A percentile compares a stretch with the other conserved stretches of the same genome.
Evolutionary conservation across 1,140 invertebrate genomes (phyloP).

Genomic region (Drosophila triauraria): DNA sequence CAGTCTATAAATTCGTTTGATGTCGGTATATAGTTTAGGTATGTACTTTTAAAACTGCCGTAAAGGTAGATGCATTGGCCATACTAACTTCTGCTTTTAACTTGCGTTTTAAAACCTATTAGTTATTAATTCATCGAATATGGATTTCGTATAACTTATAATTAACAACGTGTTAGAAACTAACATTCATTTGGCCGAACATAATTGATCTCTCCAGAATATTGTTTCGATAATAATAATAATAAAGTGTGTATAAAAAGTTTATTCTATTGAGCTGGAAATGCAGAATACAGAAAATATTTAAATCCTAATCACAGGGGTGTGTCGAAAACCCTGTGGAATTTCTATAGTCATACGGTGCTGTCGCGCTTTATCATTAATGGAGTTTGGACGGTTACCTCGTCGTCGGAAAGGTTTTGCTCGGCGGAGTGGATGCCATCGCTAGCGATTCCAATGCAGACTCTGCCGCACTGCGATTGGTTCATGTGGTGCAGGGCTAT

Average conservation of each 20-base stretch:
- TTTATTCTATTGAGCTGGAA: slow-evolving; percentile 58
- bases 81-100: slow-evolving; percentile 6
- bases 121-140: slow-evolving; percentile 29
- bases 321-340: slow-evolving; percentile 72
- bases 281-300: slow-evolving; percentile 57
- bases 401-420: slow-evolving; percentile 84
- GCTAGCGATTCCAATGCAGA: slow-evolving; percentile 64
- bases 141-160: slow-evolving; percentile 42
- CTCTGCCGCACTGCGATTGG: slow-evolving; percentile 61
- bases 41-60: slow-evolving; percentile 28
- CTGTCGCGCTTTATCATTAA: slow-evolving; percentile 87
- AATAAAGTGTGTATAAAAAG: slow-evolving; percentile 59
- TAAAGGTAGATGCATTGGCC: slow-evolving; percentile 34
- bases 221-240: slow-evolving; percentile 49
- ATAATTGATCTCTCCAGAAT: slow-evolving; percentile 50
- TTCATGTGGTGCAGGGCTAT: slow-evolving; percentile 80
- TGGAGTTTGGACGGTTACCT: slow-evolving; percentile 86
- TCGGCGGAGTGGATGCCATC: slow-evolving; percentile 63
- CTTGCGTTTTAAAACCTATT: slow-evolving; percentile 35
- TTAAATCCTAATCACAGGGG: slow-evolving; percentile 74
- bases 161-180: slow-evolving; percentile 41
- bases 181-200: slow-evolving; percentile 42
- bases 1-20: slow-evolving; percentile 40
- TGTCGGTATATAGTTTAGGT: slow-evolving; percentile 24
- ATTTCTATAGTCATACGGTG: slow-evolving; percentile 86